These are phyloP conservation scores for Danaus plexippus DNA, from an alignment of 1,140 invertebrate genomes.

Conservation along the genomic window DNA sequence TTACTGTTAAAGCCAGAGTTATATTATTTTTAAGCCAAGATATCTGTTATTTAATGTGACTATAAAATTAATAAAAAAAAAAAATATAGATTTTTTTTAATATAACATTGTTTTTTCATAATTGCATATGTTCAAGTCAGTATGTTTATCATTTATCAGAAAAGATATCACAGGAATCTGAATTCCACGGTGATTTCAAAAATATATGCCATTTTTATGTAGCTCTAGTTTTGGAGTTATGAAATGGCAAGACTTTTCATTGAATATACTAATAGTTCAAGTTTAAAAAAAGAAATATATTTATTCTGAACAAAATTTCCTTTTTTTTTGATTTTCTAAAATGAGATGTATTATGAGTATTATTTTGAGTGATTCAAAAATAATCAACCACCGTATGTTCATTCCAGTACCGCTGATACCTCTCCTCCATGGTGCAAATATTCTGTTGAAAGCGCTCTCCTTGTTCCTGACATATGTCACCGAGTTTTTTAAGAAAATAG, in stretches of 20 bases:
- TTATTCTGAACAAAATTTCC: too few relatives aligned
- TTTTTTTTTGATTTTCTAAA: too few relatives aligned
- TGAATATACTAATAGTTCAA: not conserved
- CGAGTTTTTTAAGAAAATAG: slow-evolving; percentile 12
- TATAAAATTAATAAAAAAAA: too few relatives aligned
- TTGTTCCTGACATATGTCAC: slow-evolving; percentile 12
- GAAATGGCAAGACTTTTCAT: not conserved
- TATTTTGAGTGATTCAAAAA: not conserved
- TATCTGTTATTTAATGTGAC: too few relatives aligned
- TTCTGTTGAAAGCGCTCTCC: slow-evolving; percentile 11
- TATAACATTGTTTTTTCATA: too few relatives aligned
- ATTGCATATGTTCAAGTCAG: too few relatives aligned
- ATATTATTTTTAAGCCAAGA: too few relatives aligned
- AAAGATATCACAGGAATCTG: not conserved
- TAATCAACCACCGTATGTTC: slow-evolving; percentile 7
- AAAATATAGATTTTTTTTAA: too few relatives aligned
- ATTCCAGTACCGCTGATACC: slow-evolving; percentile 11
- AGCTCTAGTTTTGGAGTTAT: not conserved
- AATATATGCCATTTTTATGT: not conserved
- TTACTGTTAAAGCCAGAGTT: too few relatives aligned
- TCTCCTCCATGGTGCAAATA: slow-evolving; percentile 12
- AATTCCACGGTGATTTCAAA: not conserved
- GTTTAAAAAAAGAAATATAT: not conserved
- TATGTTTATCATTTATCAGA: too few relatives aligned
- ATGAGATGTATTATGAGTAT: too few relatives aligned